Percentiles rank a stretch among this genome's conserved stretches.
phyloP scores from a whole-genome alignment of 2,888 invertebrate species.

The Netelia melanura region DNA sequence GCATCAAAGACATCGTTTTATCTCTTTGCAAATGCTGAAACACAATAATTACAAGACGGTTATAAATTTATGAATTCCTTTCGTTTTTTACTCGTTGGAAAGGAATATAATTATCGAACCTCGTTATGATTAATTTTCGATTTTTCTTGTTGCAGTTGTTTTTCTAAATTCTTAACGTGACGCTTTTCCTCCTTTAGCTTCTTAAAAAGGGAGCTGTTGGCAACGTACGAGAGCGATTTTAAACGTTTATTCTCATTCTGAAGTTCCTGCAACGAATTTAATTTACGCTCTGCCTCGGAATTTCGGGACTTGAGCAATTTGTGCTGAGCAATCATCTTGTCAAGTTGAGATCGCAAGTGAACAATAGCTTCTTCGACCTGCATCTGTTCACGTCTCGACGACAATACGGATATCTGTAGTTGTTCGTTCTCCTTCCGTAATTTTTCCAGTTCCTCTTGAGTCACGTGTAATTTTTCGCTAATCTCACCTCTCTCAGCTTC shows the following conservation, averaged over 20 bases:
- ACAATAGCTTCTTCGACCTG: conserved; percentile 79
- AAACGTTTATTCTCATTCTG: conserved; percentile 75
- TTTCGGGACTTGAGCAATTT: conserved; percentile 76
- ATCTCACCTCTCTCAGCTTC: conserved; percentile 74
- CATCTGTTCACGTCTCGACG: conserved; percentile 75
- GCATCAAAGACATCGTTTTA: conserved; percentile 72
- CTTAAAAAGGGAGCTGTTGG: conserved; percentile 75
- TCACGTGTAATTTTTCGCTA: conserved; percentile 64
- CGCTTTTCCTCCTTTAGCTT: conserved; percentile 75
- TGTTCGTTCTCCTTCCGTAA: conserved; percentile 74
- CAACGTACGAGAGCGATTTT: conserved; percentile 73
- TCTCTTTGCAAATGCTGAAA: conserved; percentile 71
- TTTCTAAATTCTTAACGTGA: conserved; percentile 69
- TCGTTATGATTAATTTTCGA: conserved; percentile 60
- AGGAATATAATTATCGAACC: conserved; percentile 54
- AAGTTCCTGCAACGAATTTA: conserved; percentile 73
- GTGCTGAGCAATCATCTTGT: conserved; percentile 78
- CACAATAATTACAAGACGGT: conserved; percentile 19
- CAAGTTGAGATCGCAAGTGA: conserved; percentile 74
- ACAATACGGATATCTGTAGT: conserved; percentile 72
- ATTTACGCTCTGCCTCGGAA: conserved; percentile 74
- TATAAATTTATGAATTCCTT: conserved; percentile 6
- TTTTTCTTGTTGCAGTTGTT: conserved; percentile 71
- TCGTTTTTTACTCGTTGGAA: background rate
- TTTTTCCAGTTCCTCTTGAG: conserved; percentile 71